Conservation (phyloP, 92 coral and sea anemone genomes). For the Meandrina meandrites region DNA sequence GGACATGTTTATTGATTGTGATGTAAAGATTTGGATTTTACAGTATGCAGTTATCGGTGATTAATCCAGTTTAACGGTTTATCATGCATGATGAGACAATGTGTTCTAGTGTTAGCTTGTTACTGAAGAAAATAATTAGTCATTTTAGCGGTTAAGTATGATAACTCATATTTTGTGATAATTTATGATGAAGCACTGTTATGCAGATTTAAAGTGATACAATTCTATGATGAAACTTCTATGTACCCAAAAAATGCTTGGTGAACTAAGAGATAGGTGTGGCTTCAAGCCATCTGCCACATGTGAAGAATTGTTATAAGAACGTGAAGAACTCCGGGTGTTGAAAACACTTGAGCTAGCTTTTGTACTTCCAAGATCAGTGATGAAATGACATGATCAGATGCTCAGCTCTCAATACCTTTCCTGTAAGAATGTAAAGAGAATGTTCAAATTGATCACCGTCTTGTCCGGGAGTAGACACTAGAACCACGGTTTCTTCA, state of each 20-base stretch:
- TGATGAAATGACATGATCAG: background rate
- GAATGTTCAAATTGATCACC: no score
- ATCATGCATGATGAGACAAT: background rate
- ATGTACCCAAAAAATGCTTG: background rate
- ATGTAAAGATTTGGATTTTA: background rate
- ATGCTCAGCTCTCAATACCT: background rate
- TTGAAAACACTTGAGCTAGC: background rate
- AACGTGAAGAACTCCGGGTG: background rate
- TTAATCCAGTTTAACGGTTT: background rate
- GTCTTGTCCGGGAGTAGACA: no score
- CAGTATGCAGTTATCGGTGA: background rate
- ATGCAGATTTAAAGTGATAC: background rate
- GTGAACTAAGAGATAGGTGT: background rate
- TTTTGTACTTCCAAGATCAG: background rate
- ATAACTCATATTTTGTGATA: no score
- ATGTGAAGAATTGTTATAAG: background rate
- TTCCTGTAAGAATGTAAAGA: no score
- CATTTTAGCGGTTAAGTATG: background rate
- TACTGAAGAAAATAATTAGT: background rate
- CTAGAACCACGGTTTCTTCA: no score
- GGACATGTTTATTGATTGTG: slow-evolving; percentile 8
- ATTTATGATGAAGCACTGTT: background rate
- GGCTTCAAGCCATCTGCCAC: background rate
- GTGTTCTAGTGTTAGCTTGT: background rate
- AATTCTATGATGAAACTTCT: background rate